A percentile compares a stretch with the other conserved stretches of the same genome.
phyloP scores from a whole-genome alignment of 1,140 invertebrate genomes.

The Epicauta chinensis region DNA sequence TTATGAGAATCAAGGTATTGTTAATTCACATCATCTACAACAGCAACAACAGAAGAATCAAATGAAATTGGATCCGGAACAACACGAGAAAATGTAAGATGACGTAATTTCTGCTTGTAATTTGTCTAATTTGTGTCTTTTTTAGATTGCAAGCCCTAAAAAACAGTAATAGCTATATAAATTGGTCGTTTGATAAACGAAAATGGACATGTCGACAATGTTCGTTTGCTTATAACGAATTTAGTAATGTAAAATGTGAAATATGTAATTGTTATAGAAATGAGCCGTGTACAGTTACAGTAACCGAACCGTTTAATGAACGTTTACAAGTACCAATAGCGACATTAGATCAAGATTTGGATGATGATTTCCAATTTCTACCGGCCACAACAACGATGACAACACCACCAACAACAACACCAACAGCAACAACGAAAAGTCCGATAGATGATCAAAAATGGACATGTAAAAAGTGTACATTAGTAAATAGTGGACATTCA shows the following conservation, averaged over 20 bases:
- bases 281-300: constrained; percentile 60
- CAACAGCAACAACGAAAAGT: too few relatives aligned
- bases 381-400: constrained; percentile 32
- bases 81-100: constrained; percentile 35
- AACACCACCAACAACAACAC: background rate
- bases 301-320: constrained; percentile 47
- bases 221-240: constrained; percentile 80
- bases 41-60: constrained; percentile 32
- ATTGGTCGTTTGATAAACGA: constrained; percentile 44
- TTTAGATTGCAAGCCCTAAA: constrained; percentile 31
- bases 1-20: constrained; percentile 39
- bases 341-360: constrained; percentile 45
- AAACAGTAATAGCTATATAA: constrained; percentile 16
- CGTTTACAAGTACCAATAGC: constrained; percentile 39
- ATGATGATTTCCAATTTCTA: constrained; percentile 47
- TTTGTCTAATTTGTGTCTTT: constrained; percentile 2
- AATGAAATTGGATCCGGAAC: constrained; percentile 28
- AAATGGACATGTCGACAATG: constrained; percentile 85
- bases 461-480: constrained; percentile 83
- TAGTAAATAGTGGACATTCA: constrained; percentile 64
- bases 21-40: constrained; percentile 39
- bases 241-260: constrained; percentile 70
- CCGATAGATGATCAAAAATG: constrained; percentile 52
- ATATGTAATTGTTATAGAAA: constrained; percentile 64
- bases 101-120: background rate